A percentile compares a stretch with the other conserved stretches of the same genome.
phyloP scores from a whole-genome alignment of 2,888 invertebrate genomes.

The Agrilus cyanescens region DNA sequence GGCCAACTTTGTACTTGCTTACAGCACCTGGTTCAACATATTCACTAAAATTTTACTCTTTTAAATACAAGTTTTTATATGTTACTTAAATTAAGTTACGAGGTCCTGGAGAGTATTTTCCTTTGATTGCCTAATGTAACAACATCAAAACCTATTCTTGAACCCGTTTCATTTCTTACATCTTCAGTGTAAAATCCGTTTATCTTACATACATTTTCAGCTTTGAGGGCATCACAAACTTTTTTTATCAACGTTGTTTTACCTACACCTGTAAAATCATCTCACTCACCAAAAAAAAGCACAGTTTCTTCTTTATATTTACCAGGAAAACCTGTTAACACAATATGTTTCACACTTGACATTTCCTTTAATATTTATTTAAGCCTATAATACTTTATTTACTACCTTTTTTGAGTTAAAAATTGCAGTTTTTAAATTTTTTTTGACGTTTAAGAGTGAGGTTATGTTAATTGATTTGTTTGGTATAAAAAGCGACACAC shows the following conservation, averaged over 20 bases:
- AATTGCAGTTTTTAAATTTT: no score
- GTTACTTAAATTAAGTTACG: conserved; percentile 19
- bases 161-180: conserved; percentile 33
- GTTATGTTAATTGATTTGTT: no score
- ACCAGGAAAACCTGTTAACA: conserved; percentile 18
- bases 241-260: conserved; percentile 53
- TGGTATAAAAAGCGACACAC: no score
- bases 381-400: neutral
- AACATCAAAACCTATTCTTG: conserved; percentile 53
- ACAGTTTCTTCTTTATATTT: neutral
- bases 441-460: no score
- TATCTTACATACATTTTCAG: conserved; percentile 22
- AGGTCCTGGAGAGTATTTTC: conserved; percentile 41
- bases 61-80: conserved; percentile 1
- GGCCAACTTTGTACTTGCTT: conserved; percentile 41
- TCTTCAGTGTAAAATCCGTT: conserved; percentile 58
- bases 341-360: conserved; percentile 9
- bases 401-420: neutral
- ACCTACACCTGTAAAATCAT: conserved; percentile 42
- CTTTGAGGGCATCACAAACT: conserved; percentile 30
- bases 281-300: neutral
- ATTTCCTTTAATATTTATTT: neutral
- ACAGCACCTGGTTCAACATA: conserved; percentile 7
- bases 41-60: neutral
- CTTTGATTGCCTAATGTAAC: conserved; percentile 39